These are phyloP conservation scores for Hydractinia echinata DNA, from an alignment of 30 jellyfish, hydroid and myxozoan species.

Conservation along the genomic window DNA sequence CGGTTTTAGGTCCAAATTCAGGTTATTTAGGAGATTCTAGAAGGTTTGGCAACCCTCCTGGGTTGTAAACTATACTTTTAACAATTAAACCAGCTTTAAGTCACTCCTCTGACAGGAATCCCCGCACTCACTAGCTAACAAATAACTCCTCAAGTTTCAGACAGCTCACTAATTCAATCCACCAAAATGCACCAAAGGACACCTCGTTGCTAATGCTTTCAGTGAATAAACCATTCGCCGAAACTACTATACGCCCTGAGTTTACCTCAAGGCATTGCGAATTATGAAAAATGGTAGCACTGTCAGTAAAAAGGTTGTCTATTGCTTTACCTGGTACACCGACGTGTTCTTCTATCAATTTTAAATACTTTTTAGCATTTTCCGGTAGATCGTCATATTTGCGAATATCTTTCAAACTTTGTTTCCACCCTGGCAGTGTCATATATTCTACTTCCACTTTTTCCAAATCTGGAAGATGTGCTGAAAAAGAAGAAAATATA, in stretches of 20 bases:
- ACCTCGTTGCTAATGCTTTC: neutral
- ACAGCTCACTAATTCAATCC: too few relatives aligned
- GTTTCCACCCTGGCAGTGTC: constrained; percentile 99
- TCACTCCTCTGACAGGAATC: too few relatives aligned
- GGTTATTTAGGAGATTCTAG: too few relatives aligned
- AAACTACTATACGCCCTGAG: neutral
- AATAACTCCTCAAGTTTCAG: too few relatives aligned
- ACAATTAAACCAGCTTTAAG: neutral
- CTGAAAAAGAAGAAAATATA: constrained; percentile 13
- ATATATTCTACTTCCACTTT: constrained; percentile 85
- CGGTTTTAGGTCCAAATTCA: too few relatives aligned
- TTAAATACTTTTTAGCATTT: constrained; percentile 63
- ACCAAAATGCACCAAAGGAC: neutral
- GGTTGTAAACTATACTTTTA: too few relatives aligned
- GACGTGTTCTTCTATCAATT: constrained; percentile 56
- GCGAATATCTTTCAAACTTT: constrained; percentile 63
- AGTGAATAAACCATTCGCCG: too few relatives aligned
- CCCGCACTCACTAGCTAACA: too few relatives aligned
- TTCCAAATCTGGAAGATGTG: constrained; percentile 63
- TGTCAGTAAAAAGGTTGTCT: neutral
- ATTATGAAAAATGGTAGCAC: neutral
- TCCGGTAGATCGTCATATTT: constrained; percentile 73
- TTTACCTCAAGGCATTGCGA: neutral
- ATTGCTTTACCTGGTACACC: constrained; percentile 63
- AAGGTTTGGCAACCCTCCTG: too few relatives aligned